phyloP scores from a whole-genome alignment of 2,888 invertebrate genomes.

The Quadroppia sp. region DNA sequence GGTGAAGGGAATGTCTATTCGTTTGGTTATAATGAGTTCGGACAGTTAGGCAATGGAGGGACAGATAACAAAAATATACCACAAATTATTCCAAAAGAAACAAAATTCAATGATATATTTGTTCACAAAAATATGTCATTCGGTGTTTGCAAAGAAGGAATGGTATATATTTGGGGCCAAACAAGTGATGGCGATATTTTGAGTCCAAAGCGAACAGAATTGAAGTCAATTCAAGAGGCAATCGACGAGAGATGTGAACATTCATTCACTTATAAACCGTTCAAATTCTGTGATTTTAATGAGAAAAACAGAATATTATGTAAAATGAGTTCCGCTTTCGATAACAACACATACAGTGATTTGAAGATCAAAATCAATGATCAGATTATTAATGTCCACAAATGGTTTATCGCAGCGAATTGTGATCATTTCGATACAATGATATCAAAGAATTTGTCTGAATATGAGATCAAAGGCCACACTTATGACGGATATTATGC shows the following conservation, averaged over 20 bases:
- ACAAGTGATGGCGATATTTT: not conserved
- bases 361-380: conserved; percentile 9
- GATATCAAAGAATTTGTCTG: not conserved
- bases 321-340: not conserved
- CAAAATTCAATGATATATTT: not conserved
- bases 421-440: conserved; percentile 2
- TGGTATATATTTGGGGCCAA: not conserved
- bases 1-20: not conserved
- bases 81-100: not conserved
- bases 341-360: conserved; percentile 13
- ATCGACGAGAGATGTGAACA: not conserved
- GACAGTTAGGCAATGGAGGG: not conserved
- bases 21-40: not conserved
- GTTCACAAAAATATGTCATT: not conserved
- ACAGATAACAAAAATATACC: not conserved
- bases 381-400: not conserved
- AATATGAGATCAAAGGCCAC: not conserved
- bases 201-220: not conserved
- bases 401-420: conserved; percentile 12
- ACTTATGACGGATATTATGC: not conserved
- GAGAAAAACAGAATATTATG: not conserved
- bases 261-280: not conserved
- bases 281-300: not conserved
- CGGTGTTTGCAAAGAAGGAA: not conserved
- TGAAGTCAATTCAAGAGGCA: not conserved